phyloP scores from a whole-genome alignment of 64 coral and sea anemone genomes.

The Montipora cactus region DNA sequence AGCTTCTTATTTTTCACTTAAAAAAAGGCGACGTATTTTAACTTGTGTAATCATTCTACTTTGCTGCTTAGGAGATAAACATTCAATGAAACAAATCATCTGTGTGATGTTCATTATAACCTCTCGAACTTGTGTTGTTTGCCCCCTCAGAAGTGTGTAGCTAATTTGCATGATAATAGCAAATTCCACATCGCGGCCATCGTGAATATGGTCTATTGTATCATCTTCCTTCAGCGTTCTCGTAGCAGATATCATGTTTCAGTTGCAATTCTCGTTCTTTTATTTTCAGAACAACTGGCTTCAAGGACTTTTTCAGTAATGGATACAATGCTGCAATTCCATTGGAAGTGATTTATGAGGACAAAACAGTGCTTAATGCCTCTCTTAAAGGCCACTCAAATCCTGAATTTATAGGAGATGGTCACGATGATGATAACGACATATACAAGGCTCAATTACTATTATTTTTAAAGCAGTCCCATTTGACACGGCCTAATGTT shows the following conservation, averaged over 20 bases:
- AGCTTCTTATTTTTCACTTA: too few relatives aligned
- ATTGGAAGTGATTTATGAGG: slow-evolving; percentile 53
- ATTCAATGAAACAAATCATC: too few relatives aligned
- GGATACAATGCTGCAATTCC: slow-evolving; percentile 32
- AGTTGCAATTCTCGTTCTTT: background rate
- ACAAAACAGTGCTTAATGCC: background rate
- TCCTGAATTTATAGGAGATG: slow-evolving; percentile 67
- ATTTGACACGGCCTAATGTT: slow-evolving; percentile 35
- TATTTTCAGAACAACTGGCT: background rate
- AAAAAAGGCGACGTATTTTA: too few relatives aligned
- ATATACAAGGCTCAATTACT: slow-evolving; percentile 68
- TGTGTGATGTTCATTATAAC: too few relatives aligned
- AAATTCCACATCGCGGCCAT: too few relatives aligned
- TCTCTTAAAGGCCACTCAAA: slow-evolving; percentile 14
- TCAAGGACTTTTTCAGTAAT: background rate
- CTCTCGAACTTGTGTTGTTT: too few relatives aligned
- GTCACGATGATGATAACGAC: slow-evolving; percentile 48
- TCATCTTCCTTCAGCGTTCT: too few relatives aligned
- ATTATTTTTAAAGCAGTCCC: slow-evolving; percentile 66
- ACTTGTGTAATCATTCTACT: too few relatives aligned
- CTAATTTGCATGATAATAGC: too few relatives aligned
- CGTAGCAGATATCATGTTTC: background rate
- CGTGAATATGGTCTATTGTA: too few relatives aligned
- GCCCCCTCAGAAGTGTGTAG: too few relatives aligned
- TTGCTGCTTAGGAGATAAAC: too few relatives aligned